Base-by-base conservation (phyloP, 2,797 vertebrate species). In the Sebastes matsubarae region DNA sequence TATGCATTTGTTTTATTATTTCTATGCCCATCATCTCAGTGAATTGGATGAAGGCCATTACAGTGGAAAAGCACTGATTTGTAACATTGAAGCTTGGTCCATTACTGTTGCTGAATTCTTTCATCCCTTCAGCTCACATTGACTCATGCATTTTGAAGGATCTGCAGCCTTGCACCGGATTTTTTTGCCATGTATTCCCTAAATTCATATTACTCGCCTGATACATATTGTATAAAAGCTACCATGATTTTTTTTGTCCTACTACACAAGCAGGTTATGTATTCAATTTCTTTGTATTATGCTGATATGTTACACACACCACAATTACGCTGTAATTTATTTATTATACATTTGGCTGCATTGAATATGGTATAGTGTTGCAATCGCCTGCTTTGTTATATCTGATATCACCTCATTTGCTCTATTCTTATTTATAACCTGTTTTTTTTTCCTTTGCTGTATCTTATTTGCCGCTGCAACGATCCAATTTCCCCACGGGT, bases 381-480 rank as follows among this genome's bases (percentile, higher is more conserved):
- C 50, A 77, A 71, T 77, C 66, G 34, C 72, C 42, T 54, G 36
- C 67, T 81, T 79, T 80, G 64, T 61, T 79, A 66, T 75, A 57
- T 82, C 52, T 76, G 11, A 66, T 68, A 75, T 60, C 29, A 72
- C 52, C 77, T 86, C 25, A 82, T 81, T 81, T 80, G 5, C 71
- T 63, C 25, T 59, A 34, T 77, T 81, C 29, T 79, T 75, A 80
- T 89, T 92, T 74, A 84, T 79, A 92, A 82, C 58, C 61, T 68
- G 38, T 42, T 36, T 30, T 72, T 72, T 72, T 87, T 84, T 73
- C n/a, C 36, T 70, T 68, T 75, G 57, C 68, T 79, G 80, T 83
- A 77, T 86, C 73, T 87, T 80, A 85, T 90, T 88, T 88, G 75
- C 82, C 5, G 58, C 77, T 75, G 80, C 89, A 78, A 72, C 4